phyloP scores from a whole-genome alignment of 2,888 invertebrate genomes.

The Plagiodera versicolora region DNA sequence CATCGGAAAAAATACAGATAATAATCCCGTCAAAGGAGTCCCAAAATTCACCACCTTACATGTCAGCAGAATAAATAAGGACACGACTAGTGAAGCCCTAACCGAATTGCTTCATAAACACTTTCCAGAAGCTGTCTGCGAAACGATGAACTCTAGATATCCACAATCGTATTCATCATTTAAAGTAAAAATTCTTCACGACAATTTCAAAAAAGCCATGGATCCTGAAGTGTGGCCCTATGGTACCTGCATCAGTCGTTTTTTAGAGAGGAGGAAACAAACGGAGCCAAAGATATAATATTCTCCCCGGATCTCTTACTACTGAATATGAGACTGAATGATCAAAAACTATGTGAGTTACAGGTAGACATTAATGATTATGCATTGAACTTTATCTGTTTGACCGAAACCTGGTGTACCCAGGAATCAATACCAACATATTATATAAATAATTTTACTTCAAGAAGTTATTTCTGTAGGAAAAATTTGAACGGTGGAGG shows the following conservation, averaged over 20 bases:
- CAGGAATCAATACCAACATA: conserved; percentile 3
- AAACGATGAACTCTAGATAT: conserved; percentile 8
- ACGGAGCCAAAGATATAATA: conserved; percentile 3
- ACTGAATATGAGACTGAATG: neutral
- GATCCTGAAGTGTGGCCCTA: too few relatives aligned
- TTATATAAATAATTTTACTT: neutral
- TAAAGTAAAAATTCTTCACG: neutral
- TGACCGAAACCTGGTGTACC: conserved; percentile 3
- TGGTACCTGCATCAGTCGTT: too few relatives aligned
- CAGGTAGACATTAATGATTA: conserved; percentile 4
- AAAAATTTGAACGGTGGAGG: conserved; percentile 3
- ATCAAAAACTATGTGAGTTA: conserved; percentile 5
- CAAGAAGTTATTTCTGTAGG: neutral
- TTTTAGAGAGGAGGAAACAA: conserved; percentile 7
- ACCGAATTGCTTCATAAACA: neutral
- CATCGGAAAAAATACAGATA: conserved; percentile 1
- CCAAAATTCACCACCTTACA: conserved; percentile 8
- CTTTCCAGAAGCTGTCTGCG: neutral
- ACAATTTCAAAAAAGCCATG: too few relatives aligned
- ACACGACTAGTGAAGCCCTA: conserved; percentile 4
- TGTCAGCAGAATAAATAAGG: conserved; percentile 4
- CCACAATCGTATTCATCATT: conserved; percentile 10
- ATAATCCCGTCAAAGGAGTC: neutral
- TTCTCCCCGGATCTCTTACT: conserved; percentile 5
- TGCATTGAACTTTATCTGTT: conserved; percentile 2